Evolutionary conservation across 1,140 invertebrate genomes (phyloP), one percentile per base, ranked within the genome.

Genomic region (Trichomalopsis sarcophagae): DNA sequence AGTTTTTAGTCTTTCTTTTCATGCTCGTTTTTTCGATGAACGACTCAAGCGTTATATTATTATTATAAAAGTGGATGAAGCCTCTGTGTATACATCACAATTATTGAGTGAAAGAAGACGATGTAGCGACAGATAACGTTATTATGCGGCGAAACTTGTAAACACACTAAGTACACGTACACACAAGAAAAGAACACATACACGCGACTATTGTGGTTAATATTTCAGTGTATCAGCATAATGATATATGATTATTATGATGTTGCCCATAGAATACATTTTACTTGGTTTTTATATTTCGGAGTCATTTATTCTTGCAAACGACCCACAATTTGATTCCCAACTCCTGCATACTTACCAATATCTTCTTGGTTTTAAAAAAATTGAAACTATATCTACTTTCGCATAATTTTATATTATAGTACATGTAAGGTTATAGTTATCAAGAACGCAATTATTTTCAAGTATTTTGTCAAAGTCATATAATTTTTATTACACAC

Each of bases 181-280:
- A 89, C 86, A 75, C 47, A 50, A 62, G 80, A 89, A 81, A 87
- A 88, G 89, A 89, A 88, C 87, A 90, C 87, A 87, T 84, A 88
- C 87, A 87, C 87, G 89, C 88, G 86, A 88, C 88, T 88, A 91
- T 91, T 91, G 88, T 92, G 91, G 91, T 92, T 92, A 93, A 86
- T 93, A 92, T 91, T 93, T 93, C 90, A 92, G 89, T 92, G 91
- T 93, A 93, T 91, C 91, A 92, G 91, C 90, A 92, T 93, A 92
- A 92, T 91, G 89, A 90, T 92, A 90, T 92, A 92, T 91, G 86
- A 92, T 91, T 92, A 92, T 89, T 91, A 92, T 90, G 91, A 92
- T 93, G 92, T 93, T 93, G 92, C 92, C 90, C 91, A 93, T 93
- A 93, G 91, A 92, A 92, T 92, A 93, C 91, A 93, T 92, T 93